Evolutionary conservation across 2,113 vertebrate genomes (phyloP), one percentile per base, ranked within the genome.

Genomic region (Procavia capensis): DNA sequence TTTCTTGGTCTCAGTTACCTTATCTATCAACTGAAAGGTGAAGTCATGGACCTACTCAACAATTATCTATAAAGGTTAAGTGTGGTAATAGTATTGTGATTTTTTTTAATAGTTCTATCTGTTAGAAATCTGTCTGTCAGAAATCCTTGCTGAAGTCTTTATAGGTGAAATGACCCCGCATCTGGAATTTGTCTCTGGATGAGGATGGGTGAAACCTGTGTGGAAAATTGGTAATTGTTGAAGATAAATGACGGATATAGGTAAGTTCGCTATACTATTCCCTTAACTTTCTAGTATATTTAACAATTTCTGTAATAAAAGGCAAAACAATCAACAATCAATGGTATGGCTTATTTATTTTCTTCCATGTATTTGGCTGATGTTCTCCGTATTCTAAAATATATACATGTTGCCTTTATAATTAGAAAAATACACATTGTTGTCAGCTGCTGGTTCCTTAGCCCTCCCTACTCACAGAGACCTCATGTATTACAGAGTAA

Each of bases 61-160:
- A 6, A 4, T 29, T 57, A 24, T 17, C 81, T 34, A 1, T 29
- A 10, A 41, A n/a, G 47, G 92, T 70, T 36, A 27, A 64, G 17
- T 86, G 59, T 68, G 50, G 17, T 54, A 54, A 54, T 54, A 16
- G 10, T 54, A 54, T 54, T 16, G 50, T 54, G 50, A 19, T 25
- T 89, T 41, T 64, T 34, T 31, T 66, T 61, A 76, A 83, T n/a
- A n/a, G 61, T 59, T 59, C 41, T 68, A 70, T 50, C 75, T 75
- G 20, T 66, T 43, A 82, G 88, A 87, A 43, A 54, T 66, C 82
- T 88, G 61, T 50, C 75, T 75, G 20, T 66, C 36, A 82, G 88
- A 87, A 43, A 54, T 66, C 82, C 59, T 91, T 87, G 82, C 20
- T 86, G 74, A 80, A 90, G 50, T 80, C 61, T 90, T 80, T 85